Evolutionary conservation across 1,140 invertebrate genomes (phyloP).

Genomic region (Chironomus tepperi): DNA sequence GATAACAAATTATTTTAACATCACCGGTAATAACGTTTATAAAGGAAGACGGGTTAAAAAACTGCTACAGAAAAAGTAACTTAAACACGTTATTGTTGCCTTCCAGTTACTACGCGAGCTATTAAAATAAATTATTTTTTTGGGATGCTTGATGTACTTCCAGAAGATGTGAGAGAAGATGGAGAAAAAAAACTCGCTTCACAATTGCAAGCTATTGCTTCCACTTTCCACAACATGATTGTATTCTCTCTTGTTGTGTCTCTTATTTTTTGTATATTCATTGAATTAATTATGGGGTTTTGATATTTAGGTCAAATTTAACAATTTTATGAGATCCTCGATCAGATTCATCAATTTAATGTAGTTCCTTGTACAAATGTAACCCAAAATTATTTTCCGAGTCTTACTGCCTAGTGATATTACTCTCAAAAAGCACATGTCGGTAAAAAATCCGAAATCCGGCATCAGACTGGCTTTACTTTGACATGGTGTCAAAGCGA

Average conservation of each 20-base stretch:
- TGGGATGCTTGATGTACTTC: too few species aligned
- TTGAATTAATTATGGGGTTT: constrained; percentile 21
- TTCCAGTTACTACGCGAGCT: constrained; percentile 16
- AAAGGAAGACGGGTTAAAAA: too few species aligned
- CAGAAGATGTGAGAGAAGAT: neutral
- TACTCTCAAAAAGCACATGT: too few species aligned
- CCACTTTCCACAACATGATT: neutral
- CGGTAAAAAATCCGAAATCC: too few species aligned
- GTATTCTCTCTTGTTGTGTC: neutral
- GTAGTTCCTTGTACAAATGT: too few species aligned
- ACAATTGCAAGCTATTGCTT: neutral
- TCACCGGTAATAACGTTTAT: neutral
- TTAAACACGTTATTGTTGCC: constrained; percentile 16
- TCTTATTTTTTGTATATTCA: neutral
- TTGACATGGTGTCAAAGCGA: too few species aligned
- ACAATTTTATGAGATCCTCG: constrained; percentile 16
- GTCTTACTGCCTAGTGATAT: too few species aligned
- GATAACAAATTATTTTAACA: constrained; percentile 22
- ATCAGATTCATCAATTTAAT: neutral
- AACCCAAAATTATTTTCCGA: too few species aligned
- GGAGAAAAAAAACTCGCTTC: neutral
- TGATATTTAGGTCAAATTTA: constrained; percentile 18
- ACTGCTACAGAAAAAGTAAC: too few species aligned
- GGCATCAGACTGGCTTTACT: too few species aligned
- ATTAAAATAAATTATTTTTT: constrained; percentile 24